Base-by-base conservation (phyloP, 35 echinoderm and acorn worm genomes). In the Ophiothrix spiculata region DNA sequence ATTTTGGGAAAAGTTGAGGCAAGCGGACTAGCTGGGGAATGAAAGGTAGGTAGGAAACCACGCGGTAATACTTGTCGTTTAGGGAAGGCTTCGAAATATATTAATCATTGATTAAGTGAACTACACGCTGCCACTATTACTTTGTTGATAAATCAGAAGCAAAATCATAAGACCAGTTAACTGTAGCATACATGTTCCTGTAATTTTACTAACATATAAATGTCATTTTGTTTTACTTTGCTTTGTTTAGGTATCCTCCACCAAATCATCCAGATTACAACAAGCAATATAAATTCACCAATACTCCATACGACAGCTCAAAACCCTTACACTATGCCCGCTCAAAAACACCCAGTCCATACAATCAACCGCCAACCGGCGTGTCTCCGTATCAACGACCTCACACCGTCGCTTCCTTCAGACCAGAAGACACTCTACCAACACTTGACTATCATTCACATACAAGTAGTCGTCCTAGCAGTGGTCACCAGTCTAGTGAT, bases 381-480 rank as follows among this genome's bases (percentile, higher is more conserved):
- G 78, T 49, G 34, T 73, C 16, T 84, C 1, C 63, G 49, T 69
- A 69, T n/a, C 8, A 69, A 38, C 86, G 92, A 56, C 92, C 92
- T 56, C 92, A 93, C 77, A 93, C 92, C 75, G 91, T 93, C 0
- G 86, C 86, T 28, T 32, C 84, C 33, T 93, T 82, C 92, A 49
- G 89, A 32, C 42, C 74, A 1, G 76, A 85, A 31, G 82, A 90
- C 40, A n/a, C n/a, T 38, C 81, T 37, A 69, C 35, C 38, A 40
- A 88, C 23, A 49, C 64, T 85, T 60, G 83, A 77, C 37, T 21
- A 36, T 39, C 80, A 56, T 8, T 90, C 88, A 29, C 21, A 83
- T 36, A 33, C 60, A 25, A 83, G 80, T 33, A 90, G 87, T 81
- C 81, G 92, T 32, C 92, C 92, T n/a, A n/a, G n/a, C n/a, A 39